Conservation (phyloP, 2,113 vertebrate species). For the Indicator maculatus region DNA sequence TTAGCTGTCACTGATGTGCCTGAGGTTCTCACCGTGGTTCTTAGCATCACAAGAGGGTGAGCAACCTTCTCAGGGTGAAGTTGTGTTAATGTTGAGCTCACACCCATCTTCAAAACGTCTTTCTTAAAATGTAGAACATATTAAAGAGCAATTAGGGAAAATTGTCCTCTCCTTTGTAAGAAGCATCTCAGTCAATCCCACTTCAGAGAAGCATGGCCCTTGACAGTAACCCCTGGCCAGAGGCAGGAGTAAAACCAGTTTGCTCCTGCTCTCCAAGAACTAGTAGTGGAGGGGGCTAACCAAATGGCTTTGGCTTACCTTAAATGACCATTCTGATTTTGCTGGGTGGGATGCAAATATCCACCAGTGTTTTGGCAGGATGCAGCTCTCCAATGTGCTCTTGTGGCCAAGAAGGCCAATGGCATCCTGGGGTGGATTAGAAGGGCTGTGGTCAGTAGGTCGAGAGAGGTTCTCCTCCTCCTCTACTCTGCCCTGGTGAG, state of each 20-base stretch:
- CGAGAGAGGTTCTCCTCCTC: too few species aligned
- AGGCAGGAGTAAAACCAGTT: neutral
- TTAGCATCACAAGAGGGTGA: neutral
- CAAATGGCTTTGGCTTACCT: neutral
- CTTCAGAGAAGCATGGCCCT: neutral
- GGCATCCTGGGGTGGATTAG: too few species aligned
- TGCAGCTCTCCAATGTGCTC: neutral
- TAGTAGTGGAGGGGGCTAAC: neutral
- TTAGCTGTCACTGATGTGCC: fast-evolving
- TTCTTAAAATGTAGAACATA: neutral
- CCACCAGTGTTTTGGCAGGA: neutral
- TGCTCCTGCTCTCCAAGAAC: too few species aligned
- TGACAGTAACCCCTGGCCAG: neutral
- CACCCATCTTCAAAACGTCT: neutral
- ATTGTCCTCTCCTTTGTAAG: neutral
- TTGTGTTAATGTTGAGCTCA: neutral
- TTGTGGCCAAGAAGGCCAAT: too few species aligned
- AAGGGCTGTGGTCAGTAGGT: too few species aligned
- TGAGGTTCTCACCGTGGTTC: neutral
- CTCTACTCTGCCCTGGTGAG: too few species aligned
- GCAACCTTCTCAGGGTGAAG: neutral
- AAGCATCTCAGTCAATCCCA: neutral
- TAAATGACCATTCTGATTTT: neutral
- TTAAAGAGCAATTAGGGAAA: neutral
- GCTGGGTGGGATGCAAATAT: neutral